Conservation (phyloP, 1,140 invertebrate species). For the Schlechtendalia chinensis region DNA sequence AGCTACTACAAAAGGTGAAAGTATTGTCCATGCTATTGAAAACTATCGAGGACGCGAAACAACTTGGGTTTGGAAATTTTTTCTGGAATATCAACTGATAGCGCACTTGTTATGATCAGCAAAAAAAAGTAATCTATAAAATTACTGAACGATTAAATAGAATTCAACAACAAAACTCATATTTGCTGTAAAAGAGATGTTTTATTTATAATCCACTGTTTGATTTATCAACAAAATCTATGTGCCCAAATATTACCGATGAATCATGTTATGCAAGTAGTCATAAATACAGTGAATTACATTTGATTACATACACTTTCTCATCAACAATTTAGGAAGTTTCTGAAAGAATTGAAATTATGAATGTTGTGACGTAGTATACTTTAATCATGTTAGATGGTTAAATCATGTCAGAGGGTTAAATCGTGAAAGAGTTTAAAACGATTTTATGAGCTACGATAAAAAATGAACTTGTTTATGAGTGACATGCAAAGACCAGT, state of each 20-base stretch:
- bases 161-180: slow-evolving; percentile 5
- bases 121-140: neutral
- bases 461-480: neutral
- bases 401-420: neutral
- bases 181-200: neutral
- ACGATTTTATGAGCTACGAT: neutral
- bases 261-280: no score
- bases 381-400: neutral
- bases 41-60: slow-evolving; percentile 5
- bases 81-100: no score
- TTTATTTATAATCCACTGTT: no score
- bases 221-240: no score
- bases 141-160: slow-evolving; percentile 1
- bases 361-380: slow-evolving; percentile 6
- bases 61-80: no score
- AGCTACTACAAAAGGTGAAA: no score
- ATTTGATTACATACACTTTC: neutral
- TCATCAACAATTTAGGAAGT: neutral
- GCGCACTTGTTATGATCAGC: neutral
- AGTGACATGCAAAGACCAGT: slow-evolving; percentile 1
- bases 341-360: neutral
- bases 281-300: no score
- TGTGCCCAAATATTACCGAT: no score
- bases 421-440: slow-evolving; percentile 5
- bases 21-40: slow-evolving; percentile 4